Evolutionary conservation across 2,888 invertebrate species (phyloP).

Genomic region (Meta bourneti): DNA sequence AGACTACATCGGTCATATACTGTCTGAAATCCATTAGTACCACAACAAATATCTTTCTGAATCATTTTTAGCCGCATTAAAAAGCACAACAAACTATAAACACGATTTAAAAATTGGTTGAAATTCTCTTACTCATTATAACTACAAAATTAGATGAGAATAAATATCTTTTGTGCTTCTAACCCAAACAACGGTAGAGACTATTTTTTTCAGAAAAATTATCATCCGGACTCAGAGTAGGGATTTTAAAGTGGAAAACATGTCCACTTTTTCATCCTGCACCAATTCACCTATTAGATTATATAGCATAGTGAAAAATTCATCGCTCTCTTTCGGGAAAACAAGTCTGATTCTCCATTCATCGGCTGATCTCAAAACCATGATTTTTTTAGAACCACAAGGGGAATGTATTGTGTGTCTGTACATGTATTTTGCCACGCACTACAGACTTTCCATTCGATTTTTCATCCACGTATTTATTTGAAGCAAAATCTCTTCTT

Average conservation of each 20-base stretch:
- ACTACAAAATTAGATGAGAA: too few species aligned
- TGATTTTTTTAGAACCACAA: not conserved
- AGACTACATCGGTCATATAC: too few species aligned
- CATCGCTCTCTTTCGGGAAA: not conserved
- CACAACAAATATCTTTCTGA: too few species aligned
- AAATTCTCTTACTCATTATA: too few species aligned
- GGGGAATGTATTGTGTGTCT: not conserved
- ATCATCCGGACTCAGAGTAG: not conserved
- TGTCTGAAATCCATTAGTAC: too few species aligned
- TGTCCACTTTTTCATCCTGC: not conserved
- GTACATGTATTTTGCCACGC: not conserved
- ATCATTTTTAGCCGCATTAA: too few species aligned
- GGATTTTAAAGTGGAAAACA: not conserved
- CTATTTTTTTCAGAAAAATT: too few species aligned
- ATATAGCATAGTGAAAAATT: not conserved
- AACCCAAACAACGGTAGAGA: too few species aligned
- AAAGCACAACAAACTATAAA: too few species aligned
- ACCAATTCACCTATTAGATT: not conserved
- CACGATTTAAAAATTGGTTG: too few species aligned
- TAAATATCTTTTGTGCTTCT: too few species aligned
- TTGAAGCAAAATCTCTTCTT: not conserved
- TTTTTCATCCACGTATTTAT: not conserved
- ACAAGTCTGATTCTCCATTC: not conserved
- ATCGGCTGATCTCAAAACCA: not conserved
- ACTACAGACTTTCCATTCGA: not conserved